phyloP scores from a whole-genome alignment of 2,888 invertebrate species.

The Mythimna vitellina region DNA sequence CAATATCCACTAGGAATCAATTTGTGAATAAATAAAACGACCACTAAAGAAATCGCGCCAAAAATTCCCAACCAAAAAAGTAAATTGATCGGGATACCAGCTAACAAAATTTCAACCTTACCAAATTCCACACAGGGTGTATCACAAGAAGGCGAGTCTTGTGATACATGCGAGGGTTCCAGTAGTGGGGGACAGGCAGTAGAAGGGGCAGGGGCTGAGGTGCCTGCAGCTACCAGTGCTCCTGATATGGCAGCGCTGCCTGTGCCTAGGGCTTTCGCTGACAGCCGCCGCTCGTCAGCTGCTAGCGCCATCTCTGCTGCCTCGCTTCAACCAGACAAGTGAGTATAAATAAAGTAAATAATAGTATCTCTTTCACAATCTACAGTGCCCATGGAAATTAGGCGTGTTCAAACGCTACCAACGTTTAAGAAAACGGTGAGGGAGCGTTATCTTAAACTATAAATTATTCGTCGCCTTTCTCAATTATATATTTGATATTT shows the following conservation, averaged over 20 bases:
- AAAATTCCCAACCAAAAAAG: not conserved
- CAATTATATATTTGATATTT: too few species aligned
- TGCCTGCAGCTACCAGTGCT: conserved; percentile 54
- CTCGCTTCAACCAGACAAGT: conserved; percentile 87
- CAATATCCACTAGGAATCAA: too few species aligned
- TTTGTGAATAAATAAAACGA: too few species aligned
- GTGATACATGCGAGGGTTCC: conserved; percentile 72
- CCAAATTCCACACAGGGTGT: conserved; percentile 56
- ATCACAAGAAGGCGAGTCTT: conserved; percentile 72
- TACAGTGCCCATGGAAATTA: too few species aligned
- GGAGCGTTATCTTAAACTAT: too few species aligned
- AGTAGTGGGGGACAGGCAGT: conserved; percentile 75
- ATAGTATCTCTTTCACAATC: not conserved
- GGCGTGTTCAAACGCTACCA: too few species aligned
- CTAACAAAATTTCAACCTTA: not conserved
- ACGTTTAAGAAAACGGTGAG: too few species aligned
- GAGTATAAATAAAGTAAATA: conserved; percentile 40
- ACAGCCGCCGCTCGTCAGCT: conserved; percentile 93
- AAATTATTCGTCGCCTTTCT: too few species aligned
- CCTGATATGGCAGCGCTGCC: conserved; percentile 87
- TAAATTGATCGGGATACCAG: not conserved
- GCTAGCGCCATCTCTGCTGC: conserved; percentile 86
- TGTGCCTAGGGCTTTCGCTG: conserved; percentile 95
- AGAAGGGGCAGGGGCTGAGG: conserved; percentile 88
- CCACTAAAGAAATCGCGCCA: too few species aligned